These are phyloP conservation scores for Chaetodon trifasciatus DNA, from an alignment of 2,797 vertebrate genomes.

Conservation along the genomic window DNA sequence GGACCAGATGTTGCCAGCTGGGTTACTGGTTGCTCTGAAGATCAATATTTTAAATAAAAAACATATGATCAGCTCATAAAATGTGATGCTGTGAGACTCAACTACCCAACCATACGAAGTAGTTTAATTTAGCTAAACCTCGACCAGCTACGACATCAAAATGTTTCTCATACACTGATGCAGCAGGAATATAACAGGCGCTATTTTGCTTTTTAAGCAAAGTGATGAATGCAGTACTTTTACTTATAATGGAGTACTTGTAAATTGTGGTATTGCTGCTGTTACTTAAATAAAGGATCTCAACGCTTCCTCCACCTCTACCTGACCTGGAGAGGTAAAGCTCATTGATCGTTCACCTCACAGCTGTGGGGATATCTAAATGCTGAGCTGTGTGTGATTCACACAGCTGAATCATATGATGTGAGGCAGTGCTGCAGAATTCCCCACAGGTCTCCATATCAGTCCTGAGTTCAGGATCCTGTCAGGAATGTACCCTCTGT, in stretches of 20 bases:
- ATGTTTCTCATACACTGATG: background rate
- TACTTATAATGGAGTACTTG: background rate
- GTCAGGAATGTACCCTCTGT: constrained; percentile 57
- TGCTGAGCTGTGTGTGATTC: constrained; percentile 55
- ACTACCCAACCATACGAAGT: background rate
- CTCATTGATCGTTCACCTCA: background rate
- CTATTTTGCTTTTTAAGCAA: background rate
- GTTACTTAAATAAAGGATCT: background rate
- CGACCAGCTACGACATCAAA: background rate
- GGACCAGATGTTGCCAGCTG: too few relatives aligned
- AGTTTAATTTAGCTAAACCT: background rate
- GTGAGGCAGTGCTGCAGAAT: constrained; percentile 33
- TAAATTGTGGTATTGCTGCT: background rate
- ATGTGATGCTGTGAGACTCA: background rate
- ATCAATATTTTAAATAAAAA: too few relatives aligned
- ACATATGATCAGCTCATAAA: background rate
- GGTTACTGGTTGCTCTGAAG: too few relatives aligned
- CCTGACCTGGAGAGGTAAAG: constrained; percentile 3
- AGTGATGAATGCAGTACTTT: background rate
- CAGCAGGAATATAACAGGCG: background rate
- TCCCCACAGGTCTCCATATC: constrained; percentile 40
- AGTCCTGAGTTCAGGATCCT: constrained; percentile 34
- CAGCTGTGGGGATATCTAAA: background rate
- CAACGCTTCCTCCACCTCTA: too few relatives aligned
- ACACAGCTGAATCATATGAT: constrained; percentile 51